Evolutionary conservation across 2,888 invertebrate species (phyloP).

Genomic region (Caenorhabditis macrosperma): DNA sequence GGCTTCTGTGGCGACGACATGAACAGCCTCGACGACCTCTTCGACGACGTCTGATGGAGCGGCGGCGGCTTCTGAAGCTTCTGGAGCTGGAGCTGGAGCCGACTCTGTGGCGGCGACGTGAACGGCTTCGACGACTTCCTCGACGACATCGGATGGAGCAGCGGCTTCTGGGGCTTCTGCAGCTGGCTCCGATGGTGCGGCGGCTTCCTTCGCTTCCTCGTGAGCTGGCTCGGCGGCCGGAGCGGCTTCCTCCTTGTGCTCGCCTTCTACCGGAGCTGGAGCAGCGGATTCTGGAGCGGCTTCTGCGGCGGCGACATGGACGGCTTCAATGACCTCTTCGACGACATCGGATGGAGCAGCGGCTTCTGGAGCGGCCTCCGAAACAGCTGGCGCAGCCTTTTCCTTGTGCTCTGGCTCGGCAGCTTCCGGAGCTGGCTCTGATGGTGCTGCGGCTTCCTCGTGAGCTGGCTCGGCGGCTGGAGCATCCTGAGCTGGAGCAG

Average conservation of each 20-base stretch:
- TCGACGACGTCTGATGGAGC: background rate
- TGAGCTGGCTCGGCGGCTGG: background rate
- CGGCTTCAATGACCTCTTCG: constrained; percentile 25
- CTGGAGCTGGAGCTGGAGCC: too few species aligned
- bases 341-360: background rate
- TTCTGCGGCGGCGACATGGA: constrained; percentile 8
- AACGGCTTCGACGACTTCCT: background rate
- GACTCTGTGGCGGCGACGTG: background rate
- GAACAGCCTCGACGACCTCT: background rate
- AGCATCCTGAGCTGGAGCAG: background rate
- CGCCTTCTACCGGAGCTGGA: background rate
- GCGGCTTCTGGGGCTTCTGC: constrained; percentile 19
- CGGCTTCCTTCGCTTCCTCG: constrained; percentile 7
- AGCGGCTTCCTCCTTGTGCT: constrained; percentile 1
- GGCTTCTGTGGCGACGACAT: background rate
- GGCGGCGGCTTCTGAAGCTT: background rate
- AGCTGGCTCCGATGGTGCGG: constrained; percentile 33
- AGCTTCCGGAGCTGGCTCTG: constrained; percentile 17
- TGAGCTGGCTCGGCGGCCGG: background rate
- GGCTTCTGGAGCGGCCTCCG: background rate
- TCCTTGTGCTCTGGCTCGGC: background rate
- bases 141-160: constrained; percentile 1
- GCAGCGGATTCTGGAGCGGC: constrained; percentile 19
- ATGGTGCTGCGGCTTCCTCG: background rate
- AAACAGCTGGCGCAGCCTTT: background rate